Conservation (phyloP, 1,140 invertebrate genomes). For the Trichomalopsis sarcophagae region DNA sequence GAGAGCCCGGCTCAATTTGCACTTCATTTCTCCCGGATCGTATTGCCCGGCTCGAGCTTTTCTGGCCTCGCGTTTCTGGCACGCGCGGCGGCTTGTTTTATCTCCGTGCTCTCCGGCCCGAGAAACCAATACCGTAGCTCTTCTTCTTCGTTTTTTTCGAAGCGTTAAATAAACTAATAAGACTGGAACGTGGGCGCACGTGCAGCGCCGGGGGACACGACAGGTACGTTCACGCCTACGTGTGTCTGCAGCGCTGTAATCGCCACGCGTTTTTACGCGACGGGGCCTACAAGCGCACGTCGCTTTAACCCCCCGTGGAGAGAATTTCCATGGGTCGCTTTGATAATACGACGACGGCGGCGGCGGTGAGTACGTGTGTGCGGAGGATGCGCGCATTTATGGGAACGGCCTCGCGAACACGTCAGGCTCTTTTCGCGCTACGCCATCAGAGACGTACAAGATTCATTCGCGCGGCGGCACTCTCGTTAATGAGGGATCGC, state of each 20-base stretch:
- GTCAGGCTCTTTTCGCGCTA: slow-evolving; percentile 39
- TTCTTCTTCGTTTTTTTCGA: background rate
- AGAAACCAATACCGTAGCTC: background rate
- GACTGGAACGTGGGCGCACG: background rate
- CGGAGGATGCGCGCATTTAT: slow-evolving; percentile 56
- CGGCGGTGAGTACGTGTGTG: background rate
- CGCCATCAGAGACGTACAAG: slow-evolving; percentile 11
- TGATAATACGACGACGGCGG: slow-evolving; percentile 60
- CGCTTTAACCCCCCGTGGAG: slow-evolving; percentile 63
- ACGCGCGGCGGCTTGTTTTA: slow-evolving; percentile 58
- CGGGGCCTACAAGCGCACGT: slow-evolving; percentile 57
- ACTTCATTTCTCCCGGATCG: slow-evolving; percentile 71
- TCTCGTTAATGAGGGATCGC: slow-evolving; percentile 5
- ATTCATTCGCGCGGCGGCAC: slow-evolving; percentile 32
- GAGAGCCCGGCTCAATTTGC: slow-evolving; percentile 68
- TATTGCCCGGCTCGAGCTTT: slow-evolving; percentile 58
- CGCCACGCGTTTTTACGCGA: slow-evolving; percentile 63
- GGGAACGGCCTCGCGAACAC: slow-evolving; percentile 59
- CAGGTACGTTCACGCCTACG: slow-evolving; percentile 65
- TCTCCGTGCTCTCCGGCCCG: slow-evolving; percentile 5
- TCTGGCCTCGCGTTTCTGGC: slow-evolving; percentile 58
- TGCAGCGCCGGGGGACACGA: background rate
- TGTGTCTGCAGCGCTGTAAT: slow-evolving; percentile 52
- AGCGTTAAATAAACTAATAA: background rate
- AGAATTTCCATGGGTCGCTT: slow-evolving; percentile 63